Percentiles rank a stretch among this genome's conserved stretches.
Evolutionary conservation across 2,888 invertebrate genomes (phyloP).

Genomic region (Mesodorylaimus sp.): DNA sequence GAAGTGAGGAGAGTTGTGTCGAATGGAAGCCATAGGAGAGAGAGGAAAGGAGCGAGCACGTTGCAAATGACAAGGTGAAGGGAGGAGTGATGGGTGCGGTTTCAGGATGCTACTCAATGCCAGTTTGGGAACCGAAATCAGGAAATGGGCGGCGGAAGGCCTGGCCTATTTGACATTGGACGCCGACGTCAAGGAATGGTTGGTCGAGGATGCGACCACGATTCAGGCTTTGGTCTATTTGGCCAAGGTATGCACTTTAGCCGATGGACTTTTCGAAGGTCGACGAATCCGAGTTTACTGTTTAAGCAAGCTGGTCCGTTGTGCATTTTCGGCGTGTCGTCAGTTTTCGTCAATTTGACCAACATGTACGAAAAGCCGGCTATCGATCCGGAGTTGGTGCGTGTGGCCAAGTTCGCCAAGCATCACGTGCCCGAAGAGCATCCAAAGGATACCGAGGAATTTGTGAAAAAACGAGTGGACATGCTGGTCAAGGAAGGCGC

Average conservation of each 20-base stretch:
- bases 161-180: constrained; percentile 86
- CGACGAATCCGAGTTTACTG: not conserved
- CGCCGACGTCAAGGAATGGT: constrained; percentile 91
- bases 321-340: constrained; percentile 74
- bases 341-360: constrained; percentile 82
- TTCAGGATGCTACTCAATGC: constrained; percentile 60
- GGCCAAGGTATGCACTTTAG: constrained; percentile 42
- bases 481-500: constrained; percentile 66
- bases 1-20: constrained; percentile 36
- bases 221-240: constrained; percentile 68
- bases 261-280: not conserved
- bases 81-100: too few species aligned
- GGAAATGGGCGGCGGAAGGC: constrained; percentile 91
- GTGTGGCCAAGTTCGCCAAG: constrained; percentile 94
- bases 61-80: too few species aligned
- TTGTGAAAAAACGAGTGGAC: constrained; percentile 52
- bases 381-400: constrained; percentile 81
- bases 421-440: constrained; percentile 96
- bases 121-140: constrained; percentile 63
- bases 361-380: constrained; percentile 97
- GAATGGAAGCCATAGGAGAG: too few species aligned
- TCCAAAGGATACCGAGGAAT: constrained; percentile 58
- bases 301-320: constrained; percentile 49
- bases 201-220: constrained; percentile 64
- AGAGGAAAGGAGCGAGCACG: too few species aligned